Conservation (phyloP, 2,113 vertebrate species). For the Dipodomys spectabilis region DNA sequence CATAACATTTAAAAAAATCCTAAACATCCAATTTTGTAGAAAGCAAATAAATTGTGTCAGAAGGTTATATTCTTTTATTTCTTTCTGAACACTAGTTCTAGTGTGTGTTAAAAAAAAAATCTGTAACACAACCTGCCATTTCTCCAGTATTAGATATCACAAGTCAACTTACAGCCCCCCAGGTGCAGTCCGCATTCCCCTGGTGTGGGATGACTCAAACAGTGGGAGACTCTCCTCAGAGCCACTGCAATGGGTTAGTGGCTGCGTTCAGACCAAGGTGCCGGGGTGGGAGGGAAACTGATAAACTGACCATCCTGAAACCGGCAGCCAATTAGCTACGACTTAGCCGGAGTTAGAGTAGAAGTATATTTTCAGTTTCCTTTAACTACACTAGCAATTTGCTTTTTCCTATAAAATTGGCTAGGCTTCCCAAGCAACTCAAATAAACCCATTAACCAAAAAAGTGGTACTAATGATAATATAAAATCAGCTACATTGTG, state of each 20-base stretch:
- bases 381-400: constrained; percentile 45
- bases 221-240: background rate
- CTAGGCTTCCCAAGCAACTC: background rate
- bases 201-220: background rate
- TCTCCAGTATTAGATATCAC: background rate
- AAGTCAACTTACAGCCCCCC: constrained; percentile 20
- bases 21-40: background rate
- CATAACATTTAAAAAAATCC: background rate
- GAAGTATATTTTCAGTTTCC: background rate
- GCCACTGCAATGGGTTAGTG: background rate
- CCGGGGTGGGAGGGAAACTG: background rate
- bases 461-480: background rate
- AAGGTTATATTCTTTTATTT: background rate
- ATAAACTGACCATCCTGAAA: background rate
- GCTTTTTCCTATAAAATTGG: constrained; percentile 47
- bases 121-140: background rate
- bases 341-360: background rate
- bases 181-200: background rate
- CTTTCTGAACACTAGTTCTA: background rate
- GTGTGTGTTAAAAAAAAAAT: background rate
- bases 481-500: constrained; percentile 7
- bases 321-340: background rate
- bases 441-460: constrained; percentile 34
- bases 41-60: constrained; percentile 20
- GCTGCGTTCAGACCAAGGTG: background rate